A percentile compares a stretch with the other conserved stretches of the same genome.
phyloP scores from a whole-genome alignment of 2,888 invertebrate genomes.

The Eurytoma californica region DNA sequence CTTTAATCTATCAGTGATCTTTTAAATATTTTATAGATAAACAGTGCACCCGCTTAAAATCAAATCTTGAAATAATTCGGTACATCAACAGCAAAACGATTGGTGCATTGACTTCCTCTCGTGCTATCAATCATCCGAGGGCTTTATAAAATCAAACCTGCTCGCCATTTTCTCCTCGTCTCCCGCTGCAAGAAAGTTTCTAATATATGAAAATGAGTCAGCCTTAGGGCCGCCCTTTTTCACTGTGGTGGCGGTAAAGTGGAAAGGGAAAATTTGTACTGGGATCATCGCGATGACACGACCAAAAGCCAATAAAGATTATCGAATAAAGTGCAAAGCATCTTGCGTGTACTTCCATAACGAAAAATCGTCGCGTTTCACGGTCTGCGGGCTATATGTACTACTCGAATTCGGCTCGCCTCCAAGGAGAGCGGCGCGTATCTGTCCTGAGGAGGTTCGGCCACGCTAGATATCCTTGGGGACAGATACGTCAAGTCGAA shows the following conservation, averaged over 20 bases:
- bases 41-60: conserved; percentile 16
- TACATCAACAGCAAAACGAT: background rate
- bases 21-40: conserved; percentile 20
- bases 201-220: conserved; percentile 49
- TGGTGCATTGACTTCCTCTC: conserved; percentile 30
- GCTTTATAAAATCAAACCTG: conserved; percentile 34
- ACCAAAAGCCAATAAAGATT: conserved; percentile 44
- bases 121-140: conserved; percentile 48
- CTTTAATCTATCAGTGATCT: conserved; percentile 3
- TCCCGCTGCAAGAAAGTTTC: background rate
- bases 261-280: conserved; percentile 23
- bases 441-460: conserved; percentile 1
- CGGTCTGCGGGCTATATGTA: background rate
- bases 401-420: background rate
- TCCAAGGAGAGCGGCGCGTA: background rate
- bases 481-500: conserved; percentile 74
- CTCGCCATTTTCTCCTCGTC: conserved; percentile 10
- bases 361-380: background rate
- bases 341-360: background rate
- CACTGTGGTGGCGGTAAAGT: background rate
- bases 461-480: conserved; percentile 65
- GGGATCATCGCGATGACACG: conserved; percentile 41
- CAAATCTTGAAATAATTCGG: conserved; percentile 47
- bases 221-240: background rate
- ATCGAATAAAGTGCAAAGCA: conserved; percentile 46